Conservation (phyloP, 2,888 invertebrate genomes). For the Cepaea hortensis region DNA sequence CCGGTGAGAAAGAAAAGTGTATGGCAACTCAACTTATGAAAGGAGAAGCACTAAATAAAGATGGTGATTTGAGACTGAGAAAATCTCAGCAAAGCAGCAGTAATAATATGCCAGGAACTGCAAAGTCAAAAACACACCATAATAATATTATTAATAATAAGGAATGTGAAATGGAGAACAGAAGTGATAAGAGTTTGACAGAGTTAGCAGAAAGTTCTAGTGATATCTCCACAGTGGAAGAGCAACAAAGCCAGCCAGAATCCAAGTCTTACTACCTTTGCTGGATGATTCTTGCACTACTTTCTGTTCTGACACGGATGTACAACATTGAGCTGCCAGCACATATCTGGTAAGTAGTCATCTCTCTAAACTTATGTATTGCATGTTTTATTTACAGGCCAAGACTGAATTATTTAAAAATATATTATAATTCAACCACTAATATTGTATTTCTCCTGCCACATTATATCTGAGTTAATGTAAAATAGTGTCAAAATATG, state of each 20-base stretch:
- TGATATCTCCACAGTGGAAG: conserved; percentile 17
- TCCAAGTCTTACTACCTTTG: conserved; percentile 49
- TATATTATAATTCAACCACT: not conserved
- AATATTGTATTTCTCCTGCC: too few relatives aligned
- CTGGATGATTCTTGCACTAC: conserved; percentile 55
- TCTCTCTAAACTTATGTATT: conserved; percentile 4
- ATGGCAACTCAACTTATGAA: not conserved
- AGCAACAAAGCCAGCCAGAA: conserved; percentile 10
- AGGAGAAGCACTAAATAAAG: not conserved
- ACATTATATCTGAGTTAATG: too few relatives aligned
- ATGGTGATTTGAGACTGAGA: conserved; percentile 8
- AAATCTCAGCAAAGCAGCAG: not conserved
- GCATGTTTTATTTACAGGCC: not conserved
- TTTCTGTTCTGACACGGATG: conserved; percentile 87
- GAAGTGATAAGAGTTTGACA: not conserved
- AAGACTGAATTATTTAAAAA: not conserved
- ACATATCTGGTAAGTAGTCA: conserved; percentile 88
- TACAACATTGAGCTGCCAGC: conserved; percentile 93
- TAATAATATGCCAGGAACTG: not conserved
- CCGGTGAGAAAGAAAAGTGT: not conserved
- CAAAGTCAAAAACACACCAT: not conserved
- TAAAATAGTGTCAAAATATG: too few relatives aligned
- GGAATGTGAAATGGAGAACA: not conserved
- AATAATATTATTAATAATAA: not conserved
- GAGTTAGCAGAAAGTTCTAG: not conserved